Evolutionary conservation across 2,797 vertebrate genomes (phyloP), one percentile per base, ranked within the genome.

Genomic region (Rhinichthys osculus): DNA sequence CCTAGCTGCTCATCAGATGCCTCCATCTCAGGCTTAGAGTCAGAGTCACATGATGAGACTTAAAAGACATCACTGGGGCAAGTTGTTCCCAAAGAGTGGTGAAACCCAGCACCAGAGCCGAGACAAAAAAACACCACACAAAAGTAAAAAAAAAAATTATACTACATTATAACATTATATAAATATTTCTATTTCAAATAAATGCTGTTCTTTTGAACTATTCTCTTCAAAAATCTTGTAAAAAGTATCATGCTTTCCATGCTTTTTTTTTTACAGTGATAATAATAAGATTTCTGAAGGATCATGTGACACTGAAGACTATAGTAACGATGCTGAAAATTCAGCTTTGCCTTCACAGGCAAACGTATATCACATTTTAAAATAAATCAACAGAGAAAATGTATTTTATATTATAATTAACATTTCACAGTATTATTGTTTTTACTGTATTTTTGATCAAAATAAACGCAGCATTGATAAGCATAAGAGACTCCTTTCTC

Each of bases 21-120:
- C 67, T 82, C 84, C 47, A 86, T 86, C 87, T 83, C 72, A 85
- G 9, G 17, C 82, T 40, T 74, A 81, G 57, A 81, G 83, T 89
- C 79, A 71, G 66, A 23, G 50, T 73, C 57, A 70, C 50, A 81
- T 83, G 40, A 73, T 74, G 23, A 47, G 40, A 62, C 14, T 35
- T 19, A 40, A 27, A 17, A 27, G 11, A 16, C 35, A 38, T 27
- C 30, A 27, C 1, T 57, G 62, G 64, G 44, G 44, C 2, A 54
- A 13, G 35, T 2, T 72, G 67, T 10, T 21, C 50, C 27, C 27
- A 69, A 74, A n/a, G 7, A 71, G 38, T 59, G 7, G 23, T 30
- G 14, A 67, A 69, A 47, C 16, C 2, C 1, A 35, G 52, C 21
- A 19, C 30, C 7, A 71, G 1, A 85, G 40, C 27, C 0, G 50